phyloP scores from a whole-genome alignment of 2,888 invertebrate genomes.

The Lutraria lutraria region DNA sequence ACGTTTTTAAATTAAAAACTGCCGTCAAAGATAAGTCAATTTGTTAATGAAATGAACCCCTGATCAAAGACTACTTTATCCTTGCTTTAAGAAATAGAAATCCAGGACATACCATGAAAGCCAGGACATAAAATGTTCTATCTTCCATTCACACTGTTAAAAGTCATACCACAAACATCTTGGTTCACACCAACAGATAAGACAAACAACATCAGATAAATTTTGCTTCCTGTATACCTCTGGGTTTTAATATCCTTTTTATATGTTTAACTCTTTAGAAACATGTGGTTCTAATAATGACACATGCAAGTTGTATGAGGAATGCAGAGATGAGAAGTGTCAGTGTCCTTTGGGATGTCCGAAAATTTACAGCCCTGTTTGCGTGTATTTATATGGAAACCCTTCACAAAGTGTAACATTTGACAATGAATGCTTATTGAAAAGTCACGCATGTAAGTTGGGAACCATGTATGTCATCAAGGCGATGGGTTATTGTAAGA shows the following conservation, averaged over 20 bases:
- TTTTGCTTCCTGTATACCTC: no score
- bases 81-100: no score
- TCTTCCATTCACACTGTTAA: no score
- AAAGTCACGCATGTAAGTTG: conserved; percentile 4
- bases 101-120: no score
- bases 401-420: neutral
- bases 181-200: no score
- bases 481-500: neutral
- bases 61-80: no score
- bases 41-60: no score
- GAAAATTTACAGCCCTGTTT: conserved; percentile 30
- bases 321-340: conserved; percentile 36
- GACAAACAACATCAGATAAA: no score
- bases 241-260: neutral
- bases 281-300: conserved; percentile 2
- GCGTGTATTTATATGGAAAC: conserved; percentile 14
- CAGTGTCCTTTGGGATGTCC: conserved; percentile 32
- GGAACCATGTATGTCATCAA: neutral
- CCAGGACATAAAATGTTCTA: no score
- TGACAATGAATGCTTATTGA: conserved; percentile 36
- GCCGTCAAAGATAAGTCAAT: no score
- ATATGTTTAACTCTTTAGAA: neutral
- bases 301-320: conserved; percentile 17
- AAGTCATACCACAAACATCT: no score
- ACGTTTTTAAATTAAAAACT: no score